A percentile compares a stretch with the other conserved stretches of the same genome.
These are phyloP conservation scores for Xylota sylvarum DNA, from an alignment of 2,888 invertebrate genomes.

Conservation along the genomic window DNA sequence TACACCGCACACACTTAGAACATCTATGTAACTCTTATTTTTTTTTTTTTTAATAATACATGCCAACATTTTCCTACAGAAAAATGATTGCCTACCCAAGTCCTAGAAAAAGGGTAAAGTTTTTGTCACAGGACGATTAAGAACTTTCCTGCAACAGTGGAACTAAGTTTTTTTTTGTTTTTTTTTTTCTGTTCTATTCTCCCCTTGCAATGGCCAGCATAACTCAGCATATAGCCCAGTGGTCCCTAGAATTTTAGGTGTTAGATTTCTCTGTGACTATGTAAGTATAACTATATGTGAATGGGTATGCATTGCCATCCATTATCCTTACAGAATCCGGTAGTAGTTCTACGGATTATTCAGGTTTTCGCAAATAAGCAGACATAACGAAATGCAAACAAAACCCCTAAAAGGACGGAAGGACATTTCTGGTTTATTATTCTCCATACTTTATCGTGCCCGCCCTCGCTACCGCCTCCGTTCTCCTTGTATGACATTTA, in stretches of 20 bases:
- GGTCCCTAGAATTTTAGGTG: slow-evolving; percentile 60
- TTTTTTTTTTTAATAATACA: neutral
- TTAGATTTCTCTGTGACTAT: slow-evolving; percentile 23
- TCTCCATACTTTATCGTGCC: slow-evolving; percentile 8
- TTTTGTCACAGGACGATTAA: slow-evolving; percentile 47
- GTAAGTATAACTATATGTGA: neutral
- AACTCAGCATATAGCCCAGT: slow-evolving; percentile 36
- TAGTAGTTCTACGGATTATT: slow-evolving; percentile 65
- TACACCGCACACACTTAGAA: neutral
- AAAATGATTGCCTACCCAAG: slow-evolving; percentile 38
- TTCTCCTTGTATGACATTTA: slow-evolving; percentile 1
- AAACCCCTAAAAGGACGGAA: slow-evolving; percentile 53
- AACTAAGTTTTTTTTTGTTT: slow-evolving; percentile 2
- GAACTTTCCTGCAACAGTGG: slow-evolving; percentile 42
- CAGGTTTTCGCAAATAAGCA: slow-evolving; percentile 70
- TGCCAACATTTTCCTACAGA: slow-evolving; percentile 18
- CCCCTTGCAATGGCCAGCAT: slow-evolving; percentile 7
- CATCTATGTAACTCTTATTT: neutral
- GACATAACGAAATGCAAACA: slow-evolving; percentile 74
- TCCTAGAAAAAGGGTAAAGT: slow-evolving; percentile 33
- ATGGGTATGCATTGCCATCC: slow-evolving; percentile 42
- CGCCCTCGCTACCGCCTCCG: neutral
- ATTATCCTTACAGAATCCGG: slow-evolving; percentile 62
- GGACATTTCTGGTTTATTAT: slow-evolving; percentile 66
- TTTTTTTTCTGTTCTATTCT: slow-evolving; percentile 8